These are phyloP conservation scores for Smutsia gigantea DNA, from an alignment of 2,797 vertebrate species.

Conservation along the genomic window DNA sequence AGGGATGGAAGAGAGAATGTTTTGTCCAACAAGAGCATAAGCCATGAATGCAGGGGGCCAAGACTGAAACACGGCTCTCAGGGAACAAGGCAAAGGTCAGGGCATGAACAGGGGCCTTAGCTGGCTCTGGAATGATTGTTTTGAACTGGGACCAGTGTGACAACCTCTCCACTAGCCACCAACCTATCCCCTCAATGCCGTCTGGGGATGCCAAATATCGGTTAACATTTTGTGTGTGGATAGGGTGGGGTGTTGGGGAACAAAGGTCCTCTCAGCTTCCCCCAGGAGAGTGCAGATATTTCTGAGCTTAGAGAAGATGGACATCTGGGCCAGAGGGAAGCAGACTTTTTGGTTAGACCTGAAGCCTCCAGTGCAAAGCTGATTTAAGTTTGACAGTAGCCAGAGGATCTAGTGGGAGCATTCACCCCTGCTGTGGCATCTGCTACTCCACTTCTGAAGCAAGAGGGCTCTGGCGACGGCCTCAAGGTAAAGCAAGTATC, in stretches of 20 bases:
- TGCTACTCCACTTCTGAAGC: constrained; percentile 45
- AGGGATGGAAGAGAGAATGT: background rate
- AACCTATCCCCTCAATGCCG: background rate
- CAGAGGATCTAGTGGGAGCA: background rate
- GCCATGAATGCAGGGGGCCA: background rate
- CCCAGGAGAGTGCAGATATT: background rate
- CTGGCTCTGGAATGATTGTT: background rate
- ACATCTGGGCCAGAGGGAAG: background rate
- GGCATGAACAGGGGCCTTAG: background rate
- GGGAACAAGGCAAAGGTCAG: background rate
- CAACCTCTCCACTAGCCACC: background rate
- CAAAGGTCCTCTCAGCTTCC: background rate
- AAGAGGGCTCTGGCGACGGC: background rate
- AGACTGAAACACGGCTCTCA: background rate
- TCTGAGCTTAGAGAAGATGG: background rate
- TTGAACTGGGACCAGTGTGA: background rate
- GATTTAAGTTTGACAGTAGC: background rate
- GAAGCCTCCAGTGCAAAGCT: background rate
- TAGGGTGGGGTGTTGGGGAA: background rate
- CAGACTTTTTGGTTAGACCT: background rate
- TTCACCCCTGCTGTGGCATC: background rate
- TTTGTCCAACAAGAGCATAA: background rate
- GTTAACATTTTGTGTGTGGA: background rate
- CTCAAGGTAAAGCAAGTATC: background rate
- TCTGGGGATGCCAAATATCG: background rate